These are phyloP conservation scores for Hystrix brachyura DNA, from an alignment of 2,113 vertebrate genomes.

Conservation along the genomic window DNA sequence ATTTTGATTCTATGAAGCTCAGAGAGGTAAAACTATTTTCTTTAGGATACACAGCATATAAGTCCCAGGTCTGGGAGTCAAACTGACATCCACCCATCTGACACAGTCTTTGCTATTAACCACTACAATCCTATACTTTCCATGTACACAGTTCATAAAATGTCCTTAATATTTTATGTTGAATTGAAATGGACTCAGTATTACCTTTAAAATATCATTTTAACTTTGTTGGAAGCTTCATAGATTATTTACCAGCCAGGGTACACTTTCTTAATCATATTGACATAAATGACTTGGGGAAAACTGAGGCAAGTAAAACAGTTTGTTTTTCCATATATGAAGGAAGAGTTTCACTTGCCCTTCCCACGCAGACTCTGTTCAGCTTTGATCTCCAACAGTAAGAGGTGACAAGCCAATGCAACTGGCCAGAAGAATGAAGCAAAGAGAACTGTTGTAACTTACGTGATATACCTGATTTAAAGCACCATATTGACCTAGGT, in stretches of 20 bases:
- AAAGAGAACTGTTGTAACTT: background rate
- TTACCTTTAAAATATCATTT: background rate
- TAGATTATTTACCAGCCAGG: background rate
- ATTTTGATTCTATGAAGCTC: background rate
- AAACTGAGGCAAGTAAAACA: background rate
- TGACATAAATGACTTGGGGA: background rate
- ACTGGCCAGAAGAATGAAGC: background rate
- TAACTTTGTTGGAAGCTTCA: background rate
- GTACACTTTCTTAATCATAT: background rate
- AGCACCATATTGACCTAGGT: background rate
- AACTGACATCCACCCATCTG: background rate
- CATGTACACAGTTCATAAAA: background rate
- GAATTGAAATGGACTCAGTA: background rate
- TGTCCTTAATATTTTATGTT: background rate
- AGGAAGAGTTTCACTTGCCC: background rate
- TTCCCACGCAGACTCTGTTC: background rate
- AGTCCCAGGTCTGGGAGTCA: background rate
- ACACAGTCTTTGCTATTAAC: background rate
- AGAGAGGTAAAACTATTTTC: constrained; percentile 2
- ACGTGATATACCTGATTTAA: background rate
- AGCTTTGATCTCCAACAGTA: background rate
- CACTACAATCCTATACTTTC: too few relatives aligned
- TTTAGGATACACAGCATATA: background rate
- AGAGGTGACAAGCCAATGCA: background rate
- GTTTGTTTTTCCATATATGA: background rate